A percentile compares a stretch with the other conserved stretches of the same genome.
These are phyloP conservation scores for Artibeus jamaicensis DNA, from an alignment of 2,797 vertebrate species.

Conservation along the genomic window DNA sequence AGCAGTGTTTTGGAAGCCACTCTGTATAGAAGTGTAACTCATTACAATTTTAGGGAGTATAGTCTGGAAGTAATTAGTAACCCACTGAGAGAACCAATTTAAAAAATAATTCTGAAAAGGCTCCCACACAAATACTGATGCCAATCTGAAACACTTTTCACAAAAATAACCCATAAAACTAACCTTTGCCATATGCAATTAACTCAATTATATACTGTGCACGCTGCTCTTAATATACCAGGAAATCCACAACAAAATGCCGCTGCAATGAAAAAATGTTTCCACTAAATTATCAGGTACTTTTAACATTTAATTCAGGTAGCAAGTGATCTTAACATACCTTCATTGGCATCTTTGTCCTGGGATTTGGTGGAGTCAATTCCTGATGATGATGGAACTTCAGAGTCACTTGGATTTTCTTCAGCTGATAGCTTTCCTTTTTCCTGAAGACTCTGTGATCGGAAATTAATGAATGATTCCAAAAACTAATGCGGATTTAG, in stretches of 20 bases:
- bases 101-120: neutral
- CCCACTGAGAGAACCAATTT: neutral
- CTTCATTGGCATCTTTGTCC: slow-evolving; percentile 75
- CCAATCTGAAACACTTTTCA: slow-evolving; percentile 21
- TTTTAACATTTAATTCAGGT: neutral
- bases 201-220: neutral
- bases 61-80: neutral
- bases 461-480: slow-evolving; percentile 1
- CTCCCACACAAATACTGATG: neutral
- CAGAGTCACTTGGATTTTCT: slow-evolving; percentile 75
- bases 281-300: neutral
- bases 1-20: neutral
- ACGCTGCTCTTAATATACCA: neutral
- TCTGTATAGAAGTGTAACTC: neutral
- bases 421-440: slow-evolving; percentile 69
- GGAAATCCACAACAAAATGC: neutral
- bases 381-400: slow-evolving; percentile 82
- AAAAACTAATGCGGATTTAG: neutral
- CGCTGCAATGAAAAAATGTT: neutral
- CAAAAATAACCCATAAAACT: neutral
- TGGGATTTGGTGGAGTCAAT: slow-evolving; percentile 70
- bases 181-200: neutral
- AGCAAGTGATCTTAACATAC: slow-evolving; percentile 59
- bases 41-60: neutral
- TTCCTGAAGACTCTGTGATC: slow-evolving; percentile 74